Evolutionary conservation across 2,888 invertebrate genomes (phyloP).

Genomic region (Cataglyphis rosenhaueri): DNA sequence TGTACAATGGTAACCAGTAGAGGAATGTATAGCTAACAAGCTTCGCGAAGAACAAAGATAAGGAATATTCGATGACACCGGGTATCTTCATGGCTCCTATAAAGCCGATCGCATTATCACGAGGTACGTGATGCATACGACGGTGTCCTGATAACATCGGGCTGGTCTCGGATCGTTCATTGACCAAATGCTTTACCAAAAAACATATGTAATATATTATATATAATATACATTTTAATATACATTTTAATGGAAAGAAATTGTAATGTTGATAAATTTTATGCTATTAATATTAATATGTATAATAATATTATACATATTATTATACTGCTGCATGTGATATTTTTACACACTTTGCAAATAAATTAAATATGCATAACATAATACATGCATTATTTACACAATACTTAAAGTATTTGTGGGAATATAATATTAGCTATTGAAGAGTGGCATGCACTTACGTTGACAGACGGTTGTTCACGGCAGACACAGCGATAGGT

Average conservation of each 20-base stretch:
- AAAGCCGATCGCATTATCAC: conserved; percentile 90
- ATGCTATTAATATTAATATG: background rate
- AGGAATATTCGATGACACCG: conserved; percentile 96
- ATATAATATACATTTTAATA: background rate
- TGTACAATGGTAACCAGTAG: conserved; percentile 97
- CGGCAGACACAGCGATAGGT: conserved; percentile 82
- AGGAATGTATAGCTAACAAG: conserved; percentile 98
- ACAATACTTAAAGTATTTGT: conserved; percentile 3
- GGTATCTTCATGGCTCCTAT: conserved; percentile 93
- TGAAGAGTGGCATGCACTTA: conserved; percentile 83
- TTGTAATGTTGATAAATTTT: conserved; percentile 11
- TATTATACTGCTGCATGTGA: background rate
- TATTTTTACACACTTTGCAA: background rate
- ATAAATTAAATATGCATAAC: conserved; percentile 2
- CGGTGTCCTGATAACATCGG: conserved; percentile 83
- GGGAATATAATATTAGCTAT: conserved; percentile 56
- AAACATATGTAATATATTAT: conserved; percentile 40
- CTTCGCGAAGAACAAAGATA: conserved; percentile 98
- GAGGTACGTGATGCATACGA: conserved; percentile 62
- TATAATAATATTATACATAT: background rate
- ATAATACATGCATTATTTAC: conserved; percentile 4
- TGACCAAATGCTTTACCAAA: conserved; percentile 73
- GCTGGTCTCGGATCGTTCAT: conserved; percentile 81
- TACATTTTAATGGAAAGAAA: background rate
- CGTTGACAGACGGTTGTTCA: conserved; percentile 79